Evolutionary conservation across 2,797 vertebrate genomes (phyloP), one percentile per base, ranked within the genome.

Genomic region (Rachycentron canadum): DNA sequence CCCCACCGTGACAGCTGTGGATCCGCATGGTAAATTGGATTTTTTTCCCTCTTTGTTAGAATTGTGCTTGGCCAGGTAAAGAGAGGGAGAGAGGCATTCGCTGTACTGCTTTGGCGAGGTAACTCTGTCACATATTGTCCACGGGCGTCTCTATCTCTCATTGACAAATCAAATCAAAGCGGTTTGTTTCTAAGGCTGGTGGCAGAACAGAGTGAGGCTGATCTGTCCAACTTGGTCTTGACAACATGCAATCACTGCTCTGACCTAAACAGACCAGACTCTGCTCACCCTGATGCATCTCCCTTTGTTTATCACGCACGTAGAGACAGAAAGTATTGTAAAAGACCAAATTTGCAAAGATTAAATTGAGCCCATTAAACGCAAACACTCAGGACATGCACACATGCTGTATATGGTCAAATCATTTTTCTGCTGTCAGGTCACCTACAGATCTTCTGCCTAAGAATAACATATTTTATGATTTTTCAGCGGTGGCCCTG

Each of bases 21-120:
- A 93, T 89, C 87, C 89, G 40, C 93, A 91, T 91, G 85, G 91
- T 84, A 93, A 92, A 93, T 94, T 92, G 91, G 92, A 93, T 93
- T 93, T 89, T n/a, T 77, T 87, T 73, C 67, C 30, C 52, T 64
- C 73, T 88, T 90, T 90, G 82, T 88, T 82, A 62, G 81, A 81
- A 69, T 68, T 84, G 86, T 74, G 64, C 59, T 81, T 56, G 79
- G 65, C 78, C 82, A 92, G 91, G 86, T 91, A 88, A 86, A 88
- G 89, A 84, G 73, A 86, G 40, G 67, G 80, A 47, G 80, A 69
- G 73, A 84, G 70, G 79, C 86, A 83, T 63, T 41, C 0, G 43
- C 82, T 47, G 71, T n/a, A 43, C 65, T 69, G 79, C 79, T 89
- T 69, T 72, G 79, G 70, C 0, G 32, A 78, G 83, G 82, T 72